Base-by-base conservation (phyloP, 1,140 invertebrate genomes). In the Drosophila guanche region DNA sequence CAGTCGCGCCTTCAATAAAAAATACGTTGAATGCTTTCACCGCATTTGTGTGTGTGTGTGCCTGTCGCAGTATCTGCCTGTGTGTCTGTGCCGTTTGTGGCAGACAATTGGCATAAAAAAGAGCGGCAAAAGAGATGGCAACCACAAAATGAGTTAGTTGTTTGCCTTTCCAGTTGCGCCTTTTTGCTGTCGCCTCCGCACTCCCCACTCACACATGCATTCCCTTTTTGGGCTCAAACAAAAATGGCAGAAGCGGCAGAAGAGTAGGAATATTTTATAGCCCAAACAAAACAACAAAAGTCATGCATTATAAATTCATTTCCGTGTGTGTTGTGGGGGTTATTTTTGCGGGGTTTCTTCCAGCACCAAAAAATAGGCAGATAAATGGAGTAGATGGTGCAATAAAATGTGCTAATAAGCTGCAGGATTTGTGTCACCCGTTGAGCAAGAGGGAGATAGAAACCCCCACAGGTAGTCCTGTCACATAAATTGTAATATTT, bases 141-240 rank as follows among this genome's bases (percentile, higher is more conserved):
- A 54, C 83, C 81, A 68, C 81, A 86, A 88, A 86, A 86, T 86
- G 77, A 86, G 81, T 88, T 86, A 85, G 77, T 81, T 85, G 77
- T 86, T 80, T 84, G 66, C 80, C 66, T 56, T 61, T 70, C 52
- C 58, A 59, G 42, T 52, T 47, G 56, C 23, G 46, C 22, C 48
- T 75, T 70, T 75, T 70, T 79, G 68, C 68, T 54, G 66, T 20
- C 60, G 27, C 40, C 40, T 22, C 46, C 14, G n/a, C 54, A 12
- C 37, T 51, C 40, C 23, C 4, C 43, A 22, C 29, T 22, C 43
- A 66, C 41, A 55, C 42, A 68, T 68, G 62, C 65, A 67, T 48
- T 20, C 61, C 23, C 23, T 46, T 29, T 69, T 69, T 70, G 25
- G 58, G 50, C 47, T 46, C 42, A 4, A 12, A 47, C 37, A 25